phyloP scores from a whole-genome alignment of 2,113 vertebrate genomes.

The Coptodon rendalli region DNA sequence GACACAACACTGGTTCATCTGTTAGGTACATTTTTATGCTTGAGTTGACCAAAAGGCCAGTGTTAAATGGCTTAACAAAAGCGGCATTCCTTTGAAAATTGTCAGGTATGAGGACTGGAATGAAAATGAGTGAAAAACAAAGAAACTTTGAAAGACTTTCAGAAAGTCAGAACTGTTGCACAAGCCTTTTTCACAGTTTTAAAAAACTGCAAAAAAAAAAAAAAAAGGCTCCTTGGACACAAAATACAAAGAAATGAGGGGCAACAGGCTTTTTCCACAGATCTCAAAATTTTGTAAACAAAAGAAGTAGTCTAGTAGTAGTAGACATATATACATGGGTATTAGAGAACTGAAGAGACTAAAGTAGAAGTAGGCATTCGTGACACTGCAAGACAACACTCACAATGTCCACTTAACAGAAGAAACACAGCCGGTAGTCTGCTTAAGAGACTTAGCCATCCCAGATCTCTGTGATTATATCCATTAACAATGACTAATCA shows the following conservation, averaged over 20 bases:
- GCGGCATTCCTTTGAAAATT: not conserved
- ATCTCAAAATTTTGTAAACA: not conserved
- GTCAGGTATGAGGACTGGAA: not conserved
- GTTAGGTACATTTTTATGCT: not conserved
- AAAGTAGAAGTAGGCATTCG: not conserved
- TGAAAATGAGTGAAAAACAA: not conserved
- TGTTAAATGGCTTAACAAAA: not conserved
- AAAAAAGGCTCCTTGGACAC: not conserved
- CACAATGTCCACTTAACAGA: slow-evolving; percentile 15
- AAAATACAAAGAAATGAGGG: not conserved
- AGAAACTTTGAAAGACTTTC: not conserved
- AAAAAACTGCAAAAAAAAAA: not conserved
- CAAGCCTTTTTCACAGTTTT: not conserved
- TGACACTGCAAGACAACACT: not conserved
- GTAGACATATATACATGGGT: not conserved
- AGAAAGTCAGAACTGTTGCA: not conserved
- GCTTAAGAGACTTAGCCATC: slow-evolving; percentile 15
- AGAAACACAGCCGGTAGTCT: slow-evolving; percentile 17
- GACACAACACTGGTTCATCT: not conserved
- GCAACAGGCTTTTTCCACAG: not conserved
- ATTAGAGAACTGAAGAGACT: not conserved
- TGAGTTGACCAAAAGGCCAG: not conserved
- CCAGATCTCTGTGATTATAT: slow-evolving; percentile 30
- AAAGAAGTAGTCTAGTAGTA: not conserved
- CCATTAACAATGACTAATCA: slow-evolving; percentile 49